phyloP scores from a whole-genome alignment of 2,113 vertebrate genomes.

The Ascaphus truei region DNA sequence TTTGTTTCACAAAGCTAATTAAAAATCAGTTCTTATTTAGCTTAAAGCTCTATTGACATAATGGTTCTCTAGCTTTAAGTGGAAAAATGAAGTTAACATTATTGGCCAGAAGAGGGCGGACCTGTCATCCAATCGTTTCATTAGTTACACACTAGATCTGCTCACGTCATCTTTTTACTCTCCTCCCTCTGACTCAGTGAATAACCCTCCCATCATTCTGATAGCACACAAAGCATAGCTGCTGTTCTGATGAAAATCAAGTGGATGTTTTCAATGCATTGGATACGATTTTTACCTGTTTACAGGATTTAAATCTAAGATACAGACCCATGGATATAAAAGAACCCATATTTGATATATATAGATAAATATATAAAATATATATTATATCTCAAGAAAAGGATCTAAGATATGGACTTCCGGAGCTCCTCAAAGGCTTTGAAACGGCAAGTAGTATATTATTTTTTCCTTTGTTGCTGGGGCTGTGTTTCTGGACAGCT shows the following conservation, averaged over 20 bases:
- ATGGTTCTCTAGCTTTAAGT: too few species aligned
- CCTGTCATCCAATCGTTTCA: too few species aligned
- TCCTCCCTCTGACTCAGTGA: not conserved
- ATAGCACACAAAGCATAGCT: too few species aligned
- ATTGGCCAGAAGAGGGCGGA: too few species aligned
- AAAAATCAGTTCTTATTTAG: too few species aligned
- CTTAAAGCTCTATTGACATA: too few species aligned
- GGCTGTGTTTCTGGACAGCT: slow-evolving; percentile 27
- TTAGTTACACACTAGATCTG: too few species aligned
- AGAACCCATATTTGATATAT: not conserved
- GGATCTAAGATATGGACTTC: slow-evolving; percentile 23
- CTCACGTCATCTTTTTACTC: too few species aligned
- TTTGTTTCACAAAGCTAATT: too few species aligned
- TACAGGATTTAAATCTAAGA: not conserved
- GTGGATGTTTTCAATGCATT: too few species aligned
- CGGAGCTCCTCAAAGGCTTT: not conserved
- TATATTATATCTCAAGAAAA: not conserved
- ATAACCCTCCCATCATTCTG: slow-evolving; percentile 43
- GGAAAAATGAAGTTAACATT: too few species aligned
- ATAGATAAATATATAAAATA: not conserved
- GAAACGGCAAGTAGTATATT: not conserved
- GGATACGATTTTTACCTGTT: not conserved
- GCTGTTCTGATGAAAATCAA: too few species aligned
- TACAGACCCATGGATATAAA: not conserved
- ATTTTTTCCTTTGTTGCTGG: not conserved